These are phyloP conservation scores for Trichogramma pretiosum DNA, from an alignment of 1,140 invertebrate genomes.

Conservation along the genomic window DNA sequence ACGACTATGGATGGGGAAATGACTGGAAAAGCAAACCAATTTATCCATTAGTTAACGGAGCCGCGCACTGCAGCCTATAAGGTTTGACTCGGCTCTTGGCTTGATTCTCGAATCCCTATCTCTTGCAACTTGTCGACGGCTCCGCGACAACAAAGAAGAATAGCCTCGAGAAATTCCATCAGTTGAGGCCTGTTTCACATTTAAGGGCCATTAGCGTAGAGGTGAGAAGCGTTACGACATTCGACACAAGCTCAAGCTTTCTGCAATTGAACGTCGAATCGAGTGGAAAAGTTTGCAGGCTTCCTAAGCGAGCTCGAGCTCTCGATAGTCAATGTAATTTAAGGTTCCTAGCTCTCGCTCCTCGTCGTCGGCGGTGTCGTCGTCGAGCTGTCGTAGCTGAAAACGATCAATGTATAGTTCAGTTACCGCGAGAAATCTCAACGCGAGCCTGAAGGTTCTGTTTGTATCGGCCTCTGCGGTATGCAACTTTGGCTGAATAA, in stretches of 20 bases:
- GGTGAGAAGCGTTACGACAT: not conserved
- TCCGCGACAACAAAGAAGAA: not conserved
- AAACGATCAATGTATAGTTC: too few relatives aligned
- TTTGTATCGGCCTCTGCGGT: too few relatives aligned
- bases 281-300: constrained; percentile 8
- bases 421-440: too few relatives aligned
- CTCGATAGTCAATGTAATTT: constrained; percentile 13
- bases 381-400: too few relatives aligned
- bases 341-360: not conserved
- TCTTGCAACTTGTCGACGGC: too few relatives aligned
- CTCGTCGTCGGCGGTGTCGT: not conserved
- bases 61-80: too few relatives aligned
- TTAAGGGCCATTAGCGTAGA: constrained; percentile 29
- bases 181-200: constrained; percentile 33
- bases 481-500: not conserved
- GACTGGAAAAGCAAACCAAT: too few relatives aligned
- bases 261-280: constrained; percentile 15
- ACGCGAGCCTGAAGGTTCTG: too few relatives aligned
- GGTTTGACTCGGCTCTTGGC: too few relatives aligned
- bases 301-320: constrained; percentile 1
- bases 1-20: constrained; percentile 18
- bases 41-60: too few relatives aligned
- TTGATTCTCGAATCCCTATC: too few relatives aligned
- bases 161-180: constrained; percentile 10
- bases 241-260: not conserved